Evolutionary conservation across 1,140 invertebrate genomes (phyloP).

Genomic region (Olivierus martensii): DNA sequence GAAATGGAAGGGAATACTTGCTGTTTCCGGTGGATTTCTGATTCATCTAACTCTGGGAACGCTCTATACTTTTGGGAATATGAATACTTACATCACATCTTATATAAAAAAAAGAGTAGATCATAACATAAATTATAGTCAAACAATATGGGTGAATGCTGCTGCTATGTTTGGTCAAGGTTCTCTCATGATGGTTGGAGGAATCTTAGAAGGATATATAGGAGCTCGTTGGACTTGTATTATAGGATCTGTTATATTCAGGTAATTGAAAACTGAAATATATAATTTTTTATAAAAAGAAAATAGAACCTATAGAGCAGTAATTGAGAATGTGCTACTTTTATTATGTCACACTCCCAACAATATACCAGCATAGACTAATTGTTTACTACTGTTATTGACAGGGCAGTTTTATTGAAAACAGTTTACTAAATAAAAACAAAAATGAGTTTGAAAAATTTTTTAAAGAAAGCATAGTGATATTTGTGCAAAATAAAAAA

Average conservation of each 20-base stretch:
- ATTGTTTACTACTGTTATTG: too few relatives aligned
- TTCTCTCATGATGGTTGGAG: conserved; percentile 28
- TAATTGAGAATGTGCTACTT: too few relatives aligned
- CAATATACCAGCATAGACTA: too few relatives aligned
- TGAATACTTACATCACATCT: conserved; percentile 35
- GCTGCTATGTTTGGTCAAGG: conserved; percentile 27
- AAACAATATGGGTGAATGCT: conserved; percentile 31
- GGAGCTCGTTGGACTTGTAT: conserved; percentile 26
- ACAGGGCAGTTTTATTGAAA: too few relatives aligned
- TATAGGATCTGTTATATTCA: conserved; percentile 23
- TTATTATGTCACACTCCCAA: too few relatives aligned
- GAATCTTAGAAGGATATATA: conserved; percentile 25
- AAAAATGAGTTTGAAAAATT: too few relatives aligned
- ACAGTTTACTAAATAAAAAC: too few relatives aligned
- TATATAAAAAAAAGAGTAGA: conserved; percentile 26
- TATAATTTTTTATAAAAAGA: too few relatives aligned
- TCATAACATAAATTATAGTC: conserved; percentile 24
- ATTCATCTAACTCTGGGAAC: conserved; percentile 26
- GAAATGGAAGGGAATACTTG: conserved; percentile 9
- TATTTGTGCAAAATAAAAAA: too few relatives aligned
- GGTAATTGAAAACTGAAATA: too few relatives aligned
- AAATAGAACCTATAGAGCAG: too few relatives aligned
- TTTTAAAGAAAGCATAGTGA: too few relatives aligned
- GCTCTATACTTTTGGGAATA: conserved; percentile 25
- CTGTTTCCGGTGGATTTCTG: conserved; percentile 24